Base-by-base conservation (phyloP, 2,888 invertebrate genomes). In the Caenorhabditis sp. region DNA sequence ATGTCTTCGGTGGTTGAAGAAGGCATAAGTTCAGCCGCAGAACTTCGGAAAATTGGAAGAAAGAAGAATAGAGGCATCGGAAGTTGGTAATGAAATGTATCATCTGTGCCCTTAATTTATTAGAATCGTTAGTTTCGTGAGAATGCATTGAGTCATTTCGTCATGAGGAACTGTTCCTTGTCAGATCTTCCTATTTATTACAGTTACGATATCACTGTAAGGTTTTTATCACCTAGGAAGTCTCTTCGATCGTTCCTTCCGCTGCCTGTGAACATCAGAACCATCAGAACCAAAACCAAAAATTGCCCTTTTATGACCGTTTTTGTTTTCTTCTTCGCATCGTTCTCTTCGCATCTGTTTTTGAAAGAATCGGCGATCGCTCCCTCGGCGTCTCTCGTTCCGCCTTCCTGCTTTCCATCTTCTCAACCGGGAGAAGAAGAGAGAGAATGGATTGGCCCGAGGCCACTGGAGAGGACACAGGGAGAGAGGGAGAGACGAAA, bases 331-430 rank as follows among this genome's bases (percentile, higher is more conserved):
- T 50, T 20, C 35, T 28, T 20, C 11, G 3, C 50, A 5, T 60
- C 53, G 60, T n/a, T n/a, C n/a, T n/a, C 40, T 40, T 58, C 65
- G 65, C 65, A 74, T 76, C 60, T 76, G 76, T 76, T 76, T 76
- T 76, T 60, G 65, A 78, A 69, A 78, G 35, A 77, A 69, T 56
- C 26, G n/a, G 68, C 67, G 58, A 62, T 64, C 56, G 77, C 62
- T 18, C 58, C 62, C 51, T 62, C 64, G 28, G 32, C 35, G 28
- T 28, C 47, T n/a, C 18, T 50, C 47, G 40, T 37, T 50, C 56
- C 60, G 15, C 26, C 28, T 26, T 47, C 24, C 47, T 18, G 22
- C n/a, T 44, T 37, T 65, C 28, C 53, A 20, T 71, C 70, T n/a
- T n/a, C 11, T 18, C 60, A 58, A 35, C 18, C 47, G 55, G 47